These are phyloP conservation scores for Mactromeris polynyma DNA, from an alignment of 2,888 invertebrate species.

Conservation along the genomic window DNA sequence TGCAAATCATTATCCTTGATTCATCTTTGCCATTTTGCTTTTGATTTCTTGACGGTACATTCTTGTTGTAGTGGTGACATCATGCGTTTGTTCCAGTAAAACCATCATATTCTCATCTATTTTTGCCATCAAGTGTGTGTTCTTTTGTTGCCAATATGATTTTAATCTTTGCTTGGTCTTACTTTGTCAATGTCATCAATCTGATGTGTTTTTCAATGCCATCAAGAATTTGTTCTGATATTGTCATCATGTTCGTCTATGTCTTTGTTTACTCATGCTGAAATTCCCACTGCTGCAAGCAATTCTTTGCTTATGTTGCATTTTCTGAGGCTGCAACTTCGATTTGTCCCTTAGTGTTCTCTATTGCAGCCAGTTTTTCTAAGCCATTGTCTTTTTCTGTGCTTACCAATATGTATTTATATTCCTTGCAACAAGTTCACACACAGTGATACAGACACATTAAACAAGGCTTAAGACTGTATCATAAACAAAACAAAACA, in stretches of 20 bases:
- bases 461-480: not conserved
- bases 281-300: not conserved
- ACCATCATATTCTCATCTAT: not conserved
- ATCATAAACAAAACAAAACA: slow-evolving; percentile 8
- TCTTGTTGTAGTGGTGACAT: not conserved
- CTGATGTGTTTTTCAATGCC: too few relatives aligned
- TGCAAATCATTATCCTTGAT: too few relatives aligned
- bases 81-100: not conserved
- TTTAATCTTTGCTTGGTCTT: too few relatives aligned
- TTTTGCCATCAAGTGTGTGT: not conserved
- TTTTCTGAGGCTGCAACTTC: not conserved
- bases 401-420: not conserved
- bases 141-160: not conserved
- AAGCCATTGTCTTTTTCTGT: not conserved
- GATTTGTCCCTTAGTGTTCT: not conserved
- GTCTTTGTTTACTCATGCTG: not conserved
- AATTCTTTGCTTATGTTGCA: not conserved
- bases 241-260: too few relatives aligned
- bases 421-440: not conserved
- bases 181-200: too few relatives aligned
- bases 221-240: too few relatives aligned
- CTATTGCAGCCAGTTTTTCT: not conserved
- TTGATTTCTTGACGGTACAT: not conserved
- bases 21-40: too few relatives aligned
- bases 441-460: not conserved